These are phyloP conservation scores for Geopemphigus sp. DNA, from an alignment of 1,140 invertebrate genomes.

Conservation along the genomic window DNA sequence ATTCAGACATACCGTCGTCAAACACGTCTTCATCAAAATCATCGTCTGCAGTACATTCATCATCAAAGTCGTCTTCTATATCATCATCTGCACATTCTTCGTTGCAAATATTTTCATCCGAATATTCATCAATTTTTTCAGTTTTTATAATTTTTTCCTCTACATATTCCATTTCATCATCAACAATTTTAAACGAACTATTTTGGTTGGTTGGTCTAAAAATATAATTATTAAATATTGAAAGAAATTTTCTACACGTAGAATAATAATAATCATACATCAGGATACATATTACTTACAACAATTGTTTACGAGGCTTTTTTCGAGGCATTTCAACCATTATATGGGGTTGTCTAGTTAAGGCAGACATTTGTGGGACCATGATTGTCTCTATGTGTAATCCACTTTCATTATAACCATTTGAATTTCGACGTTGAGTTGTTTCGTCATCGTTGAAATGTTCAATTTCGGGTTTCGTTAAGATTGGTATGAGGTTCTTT, in stretches of 20 bases:
- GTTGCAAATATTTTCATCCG: conserved; percentile 19
- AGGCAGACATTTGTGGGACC: conserved; percentile 27
- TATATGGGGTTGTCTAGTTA: conserved; percentile 3
- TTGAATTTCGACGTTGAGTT: background rate
- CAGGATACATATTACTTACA: conserved; percentile 9
- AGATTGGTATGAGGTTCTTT: conserved; percentile 35
- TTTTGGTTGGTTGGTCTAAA: conserved; percentile 31
- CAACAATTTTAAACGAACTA: conserved; percentile 34
- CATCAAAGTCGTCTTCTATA: conserved; percentile 30
- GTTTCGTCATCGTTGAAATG: background rate
- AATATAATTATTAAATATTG: background rate
- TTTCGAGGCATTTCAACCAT: conserved; percentile 40
- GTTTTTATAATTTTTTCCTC: conserved; percentile 22
- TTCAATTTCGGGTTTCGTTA: conserved; percentile 11
- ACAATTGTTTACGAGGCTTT: conserved; percentile 45
- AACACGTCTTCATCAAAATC: conserved; percentile 23
- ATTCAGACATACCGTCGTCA: background rate
- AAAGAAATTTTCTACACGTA: background rate
- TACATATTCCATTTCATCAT: conserved; percentile 30
- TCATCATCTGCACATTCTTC: conserved; percentile 6
- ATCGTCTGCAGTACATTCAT: conserved; percentile 12
- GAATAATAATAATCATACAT: background rate
- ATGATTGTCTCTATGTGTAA: conserved; percentile 18
- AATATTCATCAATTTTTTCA: conserved; percentile 13
- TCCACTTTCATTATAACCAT: conserved; percentile 12